Conservation (phyloP, 2,888 invertebrate genomes). For the Geotrupes spiniger region DNA sequence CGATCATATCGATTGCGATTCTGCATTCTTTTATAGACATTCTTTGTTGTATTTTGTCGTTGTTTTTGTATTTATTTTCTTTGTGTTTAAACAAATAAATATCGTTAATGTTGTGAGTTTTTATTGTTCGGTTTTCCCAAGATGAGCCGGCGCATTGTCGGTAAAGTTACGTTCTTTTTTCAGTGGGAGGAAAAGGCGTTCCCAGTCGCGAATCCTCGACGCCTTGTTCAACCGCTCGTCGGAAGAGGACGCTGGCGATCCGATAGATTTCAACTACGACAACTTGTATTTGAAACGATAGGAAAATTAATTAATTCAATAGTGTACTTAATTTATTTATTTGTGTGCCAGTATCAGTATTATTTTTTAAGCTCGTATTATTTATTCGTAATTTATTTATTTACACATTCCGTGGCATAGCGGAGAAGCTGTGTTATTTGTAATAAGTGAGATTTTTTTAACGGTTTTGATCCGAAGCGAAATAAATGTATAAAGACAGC, state of each 20-base stretch:
- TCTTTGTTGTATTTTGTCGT: constrained; percentile 2
- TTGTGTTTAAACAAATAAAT: constrained; percentile 4
- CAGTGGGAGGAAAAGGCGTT: constrained; percentile 46
- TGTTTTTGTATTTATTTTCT: constrained; percentile 6
- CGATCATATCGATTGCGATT: too few relatives aligned
- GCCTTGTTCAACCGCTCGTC: constrained; percentile 31
- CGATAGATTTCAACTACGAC: constrained; percentile 21
- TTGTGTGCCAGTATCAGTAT: constrained; percentile 10
- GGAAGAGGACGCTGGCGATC: constrained; percentile 26
- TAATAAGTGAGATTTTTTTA: too few relatives aligned
- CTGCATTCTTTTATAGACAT: too few relatives aligned
- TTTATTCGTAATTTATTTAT: constrained; percentile 3
- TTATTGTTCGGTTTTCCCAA: neutral
- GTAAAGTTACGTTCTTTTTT: constrained; percentile 3
- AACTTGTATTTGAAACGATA: constrained; percentile 18
- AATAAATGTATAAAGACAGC: too few relatives aligned
- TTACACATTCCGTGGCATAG: neutral
- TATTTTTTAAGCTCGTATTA: neutral
- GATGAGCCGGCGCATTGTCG: neutral
- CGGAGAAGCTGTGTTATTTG: too few relatives aligned
- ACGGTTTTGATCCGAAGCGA: too few relatives aligned
- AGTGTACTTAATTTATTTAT: constrained; percentile 3
- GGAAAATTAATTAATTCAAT: constrained; percentile 2
- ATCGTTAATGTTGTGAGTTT: constrained; percentile 6
- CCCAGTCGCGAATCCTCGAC: constrained; percentile 32